Evolutionary conservation across 2,113 vertebrate genomes (phyloP).

Genomic region (Campylomormyrus tamandua): DNA sequence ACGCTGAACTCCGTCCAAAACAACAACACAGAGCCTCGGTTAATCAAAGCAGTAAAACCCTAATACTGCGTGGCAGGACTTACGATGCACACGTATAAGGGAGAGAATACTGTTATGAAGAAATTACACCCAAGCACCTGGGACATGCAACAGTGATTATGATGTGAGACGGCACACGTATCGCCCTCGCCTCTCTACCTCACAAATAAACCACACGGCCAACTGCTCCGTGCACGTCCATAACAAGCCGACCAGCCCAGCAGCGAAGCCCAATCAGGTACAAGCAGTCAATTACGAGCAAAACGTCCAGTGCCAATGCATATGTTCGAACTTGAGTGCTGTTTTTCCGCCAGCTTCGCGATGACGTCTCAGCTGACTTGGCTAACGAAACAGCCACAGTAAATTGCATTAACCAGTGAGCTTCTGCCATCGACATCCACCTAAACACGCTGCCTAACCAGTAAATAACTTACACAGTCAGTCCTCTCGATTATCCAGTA

Average conservation of each 20-base stretch:
- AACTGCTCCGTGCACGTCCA: neutral
- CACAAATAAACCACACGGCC: neutral
- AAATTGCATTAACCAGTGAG: slow-evolving; percentile 8
- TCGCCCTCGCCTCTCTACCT: neutral
- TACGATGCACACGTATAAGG: neutral
- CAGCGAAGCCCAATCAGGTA: neutral
- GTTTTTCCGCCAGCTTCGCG: neutral
- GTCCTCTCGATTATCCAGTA: slow-evolving; percentile 10
- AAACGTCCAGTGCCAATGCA: neutral
- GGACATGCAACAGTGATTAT: neutral
- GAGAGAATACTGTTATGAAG: neutral
- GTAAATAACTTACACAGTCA: neutral
- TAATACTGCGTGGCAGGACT: neutral
- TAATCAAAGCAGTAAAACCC: neutral
- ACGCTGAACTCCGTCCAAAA: neutral
- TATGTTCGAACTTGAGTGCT: neutral
- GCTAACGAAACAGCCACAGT: neutral
- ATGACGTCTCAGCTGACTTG: neutral
- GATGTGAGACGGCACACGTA: neutral
- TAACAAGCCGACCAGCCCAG: neutral
- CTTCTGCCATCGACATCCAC: neutral
- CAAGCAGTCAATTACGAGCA: neutral
- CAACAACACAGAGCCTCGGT: neutral
- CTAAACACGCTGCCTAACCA: neutral
- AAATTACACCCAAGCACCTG: neutral